Evolutionary conservation across 2,888 invertebrate species (phyloP).

Genomic region (Papilio gigon): DNA sequence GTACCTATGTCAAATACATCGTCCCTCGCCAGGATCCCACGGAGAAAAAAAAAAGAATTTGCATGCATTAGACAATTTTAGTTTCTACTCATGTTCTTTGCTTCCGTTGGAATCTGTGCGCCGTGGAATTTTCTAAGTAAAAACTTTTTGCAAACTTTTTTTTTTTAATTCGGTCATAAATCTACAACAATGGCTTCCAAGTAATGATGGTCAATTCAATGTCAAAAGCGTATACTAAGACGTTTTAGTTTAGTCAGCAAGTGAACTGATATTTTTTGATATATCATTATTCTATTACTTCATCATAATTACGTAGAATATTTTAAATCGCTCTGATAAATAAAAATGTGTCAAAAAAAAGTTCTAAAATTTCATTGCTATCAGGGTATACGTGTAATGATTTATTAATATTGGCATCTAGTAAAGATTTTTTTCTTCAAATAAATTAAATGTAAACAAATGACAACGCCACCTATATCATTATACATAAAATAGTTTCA

Average conservation of each 20-base stretch:
- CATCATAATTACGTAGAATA: too few species aligned
- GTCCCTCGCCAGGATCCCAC: conserved; percentile 35
- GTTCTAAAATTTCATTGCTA: too few species aligned
- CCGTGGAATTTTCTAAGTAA: conserved; percentile 36
- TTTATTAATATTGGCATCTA: too few species aligned
- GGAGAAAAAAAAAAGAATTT: conserved; percentile 38
- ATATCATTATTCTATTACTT: too few species aligned
- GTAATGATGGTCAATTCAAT: not conserved
- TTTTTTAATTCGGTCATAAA: conserved; percentile 18
- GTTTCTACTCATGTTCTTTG: conserved; percentile 38
- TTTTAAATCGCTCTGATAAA: too few species aligned
- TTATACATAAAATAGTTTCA: too few species aligned
- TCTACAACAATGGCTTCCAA: conserved; percentile 5
- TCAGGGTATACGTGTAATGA: too few species aligned
- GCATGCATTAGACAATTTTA: conserved; percentile 41
- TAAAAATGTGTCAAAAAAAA: too few species aligned
- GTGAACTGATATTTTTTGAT: too few species aligned
- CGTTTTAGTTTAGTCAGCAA: not conserved
- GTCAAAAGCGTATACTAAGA: not conserved
- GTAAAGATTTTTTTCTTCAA: too few species aligned
- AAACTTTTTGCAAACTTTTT: conserved; percentile 27
- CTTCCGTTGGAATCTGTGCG: conserved; percentile 31
- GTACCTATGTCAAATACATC: conserved; percentile 5
- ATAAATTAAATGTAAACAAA: too few species aligned
- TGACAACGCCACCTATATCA: too few species aligned